phyloP scores from a whole-genome alignment of 1,140 invertebrate genomes.

The Druon quercuslanigerum region DNA sequence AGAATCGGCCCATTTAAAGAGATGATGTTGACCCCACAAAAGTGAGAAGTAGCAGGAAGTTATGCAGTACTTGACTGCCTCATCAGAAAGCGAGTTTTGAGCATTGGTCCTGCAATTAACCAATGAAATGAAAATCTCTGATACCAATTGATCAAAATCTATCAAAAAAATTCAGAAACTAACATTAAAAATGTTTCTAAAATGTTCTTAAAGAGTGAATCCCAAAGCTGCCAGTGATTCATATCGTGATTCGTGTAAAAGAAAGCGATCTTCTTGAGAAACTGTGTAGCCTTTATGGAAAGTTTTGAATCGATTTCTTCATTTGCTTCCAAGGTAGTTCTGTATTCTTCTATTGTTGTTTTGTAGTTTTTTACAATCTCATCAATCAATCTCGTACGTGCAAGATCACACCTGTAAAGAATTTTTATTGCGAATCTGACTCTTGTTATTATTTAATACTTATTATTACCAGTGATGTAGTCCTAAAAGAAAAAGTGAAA shows the following conservation, averaged over 20 bases:
- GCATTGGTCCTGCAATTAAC: too few relatives aligned
- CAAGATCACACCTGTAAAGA: constrained; percentile 83
- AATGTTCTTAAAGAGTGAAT: constrained; percentile 91
- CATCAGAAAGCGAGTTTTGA: constrained; percentile 68
- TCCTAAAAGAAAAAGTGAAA: too few relatives aligned
- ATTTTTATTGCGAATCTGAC: constrained; percentile 15
- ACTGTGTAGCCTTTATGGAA: constrained; percentile 91
- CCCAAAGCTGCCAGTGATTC: constrained; percentile 92
- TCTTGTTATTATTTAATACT: neutral
- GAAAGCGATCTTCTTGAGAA: constrained; percentile 93
- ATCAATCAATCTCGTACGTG: constrained; percentile 94
- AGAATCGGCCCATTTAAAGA: constrained; percentile 85
- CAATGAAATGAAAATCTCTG: constrained; percentile 43
- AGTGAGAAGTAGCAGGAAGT: constrained; percentile 91
- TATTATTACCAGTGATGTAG: too few relatives aligned
- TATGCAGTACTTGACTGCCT: constrained; percentile 93
- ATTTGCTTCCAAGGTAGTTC: constrained; percentile 86
- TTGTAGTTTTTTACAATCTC: constrained; percentile 92
- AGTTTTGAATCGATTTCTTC: constrained; percentile 97
- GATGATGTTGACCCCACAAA: constrained; percentile 89
- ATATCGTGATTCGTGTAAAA: constrained; percentile 96
- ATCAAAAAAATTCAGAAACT: neutral
- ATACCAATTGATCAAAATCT: constrained; percentile 54
- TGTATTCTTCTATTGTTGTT: constrained; percentile 91
- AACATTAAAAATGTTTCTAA: constrained; percentile 76